Evolutionary conservation across 2,888 invertebrate genomes (phyloP), one percentile per base, ranked within the genome.

Genomic region (Trypoxylon attenuatum): DNA sequence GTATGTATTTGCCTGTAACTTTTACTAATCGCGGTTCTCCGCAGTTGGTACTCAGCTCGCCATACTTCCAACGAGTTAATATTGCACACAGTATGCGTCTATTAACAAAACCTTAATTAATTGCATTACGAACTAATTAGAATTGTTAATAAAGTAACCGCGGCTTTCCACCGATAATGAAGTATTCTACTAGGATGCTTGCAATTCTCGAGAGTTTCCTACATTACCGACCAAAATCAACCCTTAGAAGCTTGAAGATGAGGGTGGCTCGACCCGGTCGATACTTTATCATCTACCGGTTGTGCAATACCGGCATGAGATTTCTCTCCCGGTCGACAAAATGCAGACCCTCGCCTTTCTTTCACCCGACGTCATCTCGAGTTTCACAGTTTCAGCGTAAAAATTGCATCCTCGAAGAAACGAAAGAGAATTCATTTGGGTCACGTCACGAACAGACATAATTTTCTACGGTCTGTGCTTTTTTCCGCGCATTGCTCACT

Each of bases 401-500:
- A n/a, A n/a, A n/a, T n/a, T n/a, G n/a, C n/a, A n/a, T n/a, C n/a
- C n/a, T n/a, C n/a, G n/a, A n/a, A n/a, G n/a, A n/a, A n/a, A n/a
- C n/a, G n/a, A n/a, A n/a, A n/a, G n/a, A n/a, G n/a, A n/a, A n/a
- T n/a, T n/a, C n/a, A n/a, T n/a, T n/a, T 43, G 13, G 45, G 46
- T 33, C 51, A 13, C 45, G 49, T 57, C 41, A 46, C 23, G 41
- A 13, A 8, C 45, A 21, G 41, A 50, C 53, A 47, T 55, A 69
- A 73, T 73, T 73, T 69, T 60, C 63, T 45, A 25, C 16, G 2
- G 22, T 22, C 16, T 22, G 39, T 16, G 13, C 16, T 39, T 42
- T 5, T 16, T 19, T n/a, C 29, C 8, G 21, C 18, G 29, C 22
- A 4, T 13, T 13, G 33, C 43, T 42, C 46, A 16, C 47, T 57